phyloP scores from a whole-genome alignment of 2,113 vertebrate species.

The Nestor notabilis region DNA sequence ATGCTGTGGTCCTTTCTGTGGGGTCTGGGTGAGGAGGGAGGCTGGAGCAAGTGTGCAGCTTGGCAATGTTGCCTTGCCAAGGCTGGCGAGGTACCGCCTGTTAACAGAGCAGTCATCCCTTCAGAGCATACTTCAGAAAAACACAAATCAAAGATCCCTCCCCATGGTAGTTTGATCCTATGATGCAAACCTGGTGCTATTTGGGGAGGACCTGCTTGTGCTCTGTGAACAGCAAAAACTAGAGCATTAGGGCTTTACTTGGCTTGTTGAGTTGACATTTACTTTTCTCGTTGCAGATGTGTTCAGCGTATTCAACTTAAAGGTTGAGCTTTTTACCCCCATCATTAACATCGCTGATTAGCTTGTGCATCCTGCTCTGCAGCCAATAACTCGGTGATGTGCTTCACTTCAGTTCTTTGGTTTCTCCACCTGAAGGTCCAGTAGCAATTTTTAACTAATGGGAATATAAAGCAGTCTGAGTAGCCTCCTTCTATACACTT shows the following conservation, averaged over 20 bases:
- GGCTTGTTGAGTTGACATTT: not conserved
- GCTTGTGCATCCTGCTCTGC: not conserved
- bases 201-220: not conserved
- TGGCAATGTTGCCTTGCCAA: not conserved
- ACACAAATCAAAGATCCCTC: not conserved
- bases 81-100: accelerated
- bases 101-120: not conserved
- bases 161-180: not conserved
- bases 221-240: not conserved
- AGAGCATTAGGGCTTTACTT: not conserved
- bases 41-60: not conserved
- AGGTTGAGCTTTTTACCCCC: not conserved
- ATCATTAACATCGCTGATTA: not conserved
- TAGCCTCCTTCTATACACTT: accelerated
- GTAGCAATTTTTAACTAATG: not conserved
- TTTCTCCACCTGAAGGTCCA: not conserved
- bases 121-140: not conserved
- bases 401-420: not conserved
- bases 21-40: not conserved
- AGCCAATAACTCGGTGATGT: not conserved
- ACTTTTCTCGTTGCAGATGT: constrained; percentile 61
- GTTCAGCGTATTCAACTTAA: constrained; percentile 55
- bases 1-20: accelerated
- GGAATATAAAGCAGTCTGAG: not conserved
- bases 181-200: not conserved